Conservation (phyloP, 2,797 vertebrate species). For the Propithecus perrieri region DNA sequence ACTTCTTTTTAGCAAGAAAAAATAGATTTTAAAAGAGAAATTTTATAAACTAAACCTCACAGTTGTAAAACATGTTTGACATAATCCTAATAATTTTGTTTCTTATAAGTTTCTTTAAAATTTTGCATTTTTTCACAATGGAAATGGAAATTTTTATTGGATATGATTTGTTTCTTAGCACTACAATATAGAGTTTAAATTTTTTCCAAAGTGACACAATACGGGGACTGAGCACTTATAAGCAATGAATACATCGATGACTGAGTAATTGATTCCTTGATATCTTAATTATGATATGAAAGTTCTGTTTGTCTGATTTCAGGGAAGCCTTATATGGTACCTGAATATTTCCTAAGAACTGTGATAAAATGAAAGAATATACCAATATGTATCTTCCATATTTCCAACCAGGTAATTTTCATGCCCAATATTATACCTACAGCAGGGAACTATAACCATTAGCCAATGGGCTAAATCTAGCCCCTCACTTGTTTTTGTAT, state of each 20-base stretch:
- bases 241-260: neutral
- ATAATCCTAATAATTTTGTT: conserved; percentile 23
- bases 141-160: neutral
- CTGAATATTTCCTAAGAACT: neutral
- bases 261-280: neutral
- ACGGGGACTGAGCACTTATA: neutral
- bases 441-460: neutral
- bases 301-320: neutral
- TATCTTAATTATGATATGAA: neutral
- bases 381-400: neutral
- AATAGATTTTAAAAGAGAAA: neutral
- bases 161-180: conserved; percentile 3
- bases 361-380: neutral
- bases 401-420: neutral
- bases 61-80: conserved; percentile 55
- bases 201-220: neutral
- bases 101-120: neutral
- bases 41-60: conserved; percentile 52
- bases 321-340: neutral
- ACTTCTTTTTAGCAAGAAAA: neutral
- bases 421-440: neutral
- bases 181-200: neutral
- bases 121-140: neutral
- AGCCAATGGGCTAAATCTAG: neutral
- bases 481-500: neutral